These are phyloP conservation scores for Thryonomys swinderianus DNA, from an alignment of 2,113 vertebrate species.

Conservation along the genomic window DNA sequence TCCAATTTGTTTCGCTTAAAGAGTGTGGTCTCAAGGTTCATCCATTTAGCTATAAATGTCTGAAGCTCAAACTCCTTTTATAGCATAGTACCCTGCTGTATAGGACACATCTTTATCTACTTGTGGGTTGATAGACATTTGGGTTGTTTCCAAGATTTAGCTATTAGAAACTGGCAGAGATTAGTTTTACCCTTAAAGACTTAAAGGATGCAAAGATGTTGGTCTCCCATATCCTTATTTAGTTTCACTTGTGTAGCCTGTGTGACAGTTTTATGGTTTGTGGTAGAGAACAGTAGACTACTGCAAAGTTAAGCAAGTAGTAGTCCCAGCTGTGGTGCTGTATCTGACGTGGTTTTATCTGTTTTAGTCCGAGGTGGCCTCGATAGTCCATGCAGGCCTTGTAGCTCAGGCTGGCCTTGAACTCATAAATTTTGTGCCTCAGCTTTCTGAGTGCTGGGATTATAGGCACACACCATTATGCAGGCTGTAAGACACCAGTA, in stretches of 20 bases:
- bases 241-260: neutral
- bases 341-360: neutral
- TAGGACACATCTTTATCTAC: too few relatives aligned
- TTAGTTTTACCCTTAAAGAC: neutral
- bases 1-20: too few relatives aligned
- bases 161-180: neutral
- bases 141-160: too few relatives aligned
- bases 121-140: too few relatives aligned
- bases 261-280: neutral
- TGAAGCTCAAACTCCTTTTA: too few relatives aligned
- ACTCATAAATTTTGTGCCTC: neutral
- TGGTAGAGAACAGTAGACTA: neutral
- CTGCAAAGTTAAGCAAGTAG: neutral
- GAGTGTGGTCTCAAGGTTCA: too few relatives aligned
- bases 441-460: neutral
- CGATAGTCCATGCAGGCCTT: too few relatives aligned
- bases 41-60: too few relatives aligned
- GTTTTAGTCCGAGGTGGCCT: neutral
- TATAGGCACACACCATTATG: neutral
- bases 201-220: neutral
- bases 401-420: neutral
- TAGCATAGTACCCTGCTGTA: too few relatives aligned
- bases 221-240: neutral
- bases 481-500: neutral
- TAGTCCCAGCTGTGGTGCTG: neutral